Conservation (phyloP, 2,113 vertebrate species). For the Lampris megalopsis region DNA sequence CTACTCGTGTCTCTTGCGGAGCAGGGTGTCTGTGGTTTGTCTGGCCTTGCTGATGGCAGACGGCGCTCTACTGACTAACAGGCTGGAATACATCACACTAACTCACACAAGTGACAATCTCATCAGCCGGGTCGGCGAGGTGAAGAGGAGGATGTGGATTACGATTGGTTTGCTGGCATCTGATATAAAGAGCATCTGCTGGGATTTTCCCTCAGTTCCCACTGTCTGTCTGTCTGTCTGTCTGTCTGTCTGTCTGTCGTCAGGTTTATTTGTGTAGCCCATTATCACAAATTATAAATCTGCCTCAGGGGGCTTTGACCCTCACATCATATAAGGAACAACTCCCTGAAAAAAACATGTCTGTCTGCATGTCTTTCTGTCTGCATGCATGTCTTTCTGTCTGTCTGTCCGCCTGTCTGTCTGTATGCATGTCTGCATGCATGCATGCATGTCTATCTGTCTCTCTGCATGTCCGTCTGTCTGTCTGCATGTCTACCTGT, state of each 20-base stretch:
- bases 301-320: no score
- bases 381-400: no score
- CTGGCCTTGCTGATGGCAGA: slow-evolving; percentile 28
- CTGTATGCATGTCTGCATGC: no score
- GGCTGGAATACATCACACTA: slow-evolving; percentile 26
- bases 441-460: no score
- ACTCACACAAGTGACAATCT: slow-evolving; percentile 19
- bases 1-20: neutral
- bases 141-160: slow-evolving; percentile 25
- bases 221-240: neutral
- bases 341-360: no score
- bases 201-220: slow-evolving; percentile 33
- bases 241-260: slow-evolving; percentile 8
- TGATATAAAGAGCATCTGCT: slow-evolving; percentile 28
- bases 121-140: neutral
- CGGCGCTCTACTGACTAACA: slow-evolving; percentile 16
- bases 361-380: no score
- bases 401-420: no score
- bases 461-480: no score
- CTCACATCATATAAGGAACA: no score
- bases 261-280: neutral
- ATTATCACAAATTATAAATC: no score
- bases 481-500: no score
- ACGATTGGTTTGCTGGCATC: slow-evolving; percentile 26
- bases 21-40: slow-evolving; percentile 23